Base-by-base conservation (phyloP, 2,113 vertebrate genomes). In the Alces alces region DNA sequence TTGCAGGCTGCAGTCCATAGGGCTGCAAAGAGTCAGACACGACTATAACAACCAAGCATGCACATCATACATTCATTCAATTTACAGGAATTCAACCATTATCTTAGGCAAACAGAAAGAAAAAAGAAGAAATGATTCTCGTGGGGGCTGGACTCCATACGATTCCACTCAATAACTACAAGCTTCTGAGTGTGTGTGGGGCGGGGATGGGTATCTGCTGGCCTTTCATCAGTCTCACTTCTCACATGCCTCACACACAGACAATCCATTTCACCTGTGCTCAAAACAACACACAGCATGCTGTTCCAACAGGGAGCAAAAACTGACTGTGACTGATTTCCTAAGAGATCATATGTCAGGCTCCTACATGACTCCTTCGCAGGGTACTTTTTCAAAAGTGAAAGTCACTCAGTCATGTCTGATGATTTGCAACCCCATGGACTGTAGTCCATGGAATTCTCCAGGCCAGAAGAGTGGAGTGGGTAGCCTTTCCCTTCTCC, bases 11-110 rank as follows among this genome's bases (percentile, higher is more conserved):
- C 36, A 73, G 66, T 25, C 21, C 66, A 23, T 73, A 73, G 39
- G n/a, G 66, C 66, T 73, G 21, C 66, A 73, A 73, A 73, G 36
- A 39, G 36, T 73, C 13, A 73, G 66, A 39, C 66, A 39, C 1
- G 11, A 73, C 66, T 23, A 23, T 73, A 39, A 11, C 36, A 21
- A 73, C 36, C 39, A 73, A 39, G 66, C 66, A 13, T 23, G 5
- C 19, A 39, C n/a, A 58, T 54, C 16, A 27, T 36, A 60, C 2
- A 23, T 79, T 52, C 87, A 70, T 80, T 86, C 57, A 25, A 17
- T 79, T 86, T 96, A 92, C 50, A 83, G 50, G 47, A 91, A 88
- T 76, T 85, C 85, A 94, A 60, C 78, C 84, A 89, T 52, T 86
- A 88, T 50, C 73, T 93, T 47, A 36, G 39, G 50, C 54, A 95